Evolutionary conservation across 2,888 invertebrate species (phyloP).

Genomic region (Drosophila dives): DNA sequence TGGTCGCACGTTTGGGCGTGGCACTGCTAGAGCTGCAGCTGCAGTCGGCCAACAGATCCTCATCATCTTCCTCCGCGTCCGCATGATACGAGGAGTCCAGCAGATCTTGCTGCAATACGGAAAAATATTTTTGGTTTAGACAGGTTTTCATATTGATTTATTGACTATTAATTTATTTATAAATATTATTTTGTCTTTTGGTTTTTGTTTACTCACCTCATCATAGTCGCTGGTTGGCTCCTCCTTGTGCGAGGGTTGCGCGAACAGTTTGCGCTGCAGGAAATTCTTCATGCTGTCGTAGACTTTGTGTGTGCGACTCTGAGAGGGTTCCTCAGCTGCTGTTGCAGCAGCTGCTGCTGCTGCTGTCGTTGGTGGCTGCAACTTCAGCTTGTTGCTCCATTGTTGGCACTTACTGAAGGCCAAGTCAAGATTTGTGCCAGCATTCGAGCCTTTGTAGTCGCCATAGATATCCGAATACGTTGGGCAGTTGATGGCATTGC

Average conservation of each 20-base stretch:
- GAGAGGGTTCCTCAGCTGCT: conserved; percentile 30
- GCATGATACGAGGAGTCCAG: conserved; percentile 80
- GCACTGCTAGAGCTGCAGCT: conserved; percentile 55
- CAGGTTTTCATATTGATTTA: neutral
- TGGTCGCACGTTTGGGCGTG: conserved; percentile 52
- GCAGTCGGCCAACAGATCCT: conserved; percentile 61
- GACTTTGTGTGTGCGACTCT: conserved; percentile 80
- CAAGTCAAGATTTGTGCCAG: conserved; percentile 69
- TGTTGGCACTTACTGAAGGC: conserved; percentile 77
- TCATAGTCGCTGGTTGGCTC: conserved; percentile 78
- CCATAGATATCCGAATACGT: conserved; percentile 73
- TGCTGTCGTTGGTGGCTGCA: conserved; percentile 43
- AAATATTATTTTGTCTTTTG: neutral
- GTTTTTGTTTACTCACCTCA: conserved; percentile 64
- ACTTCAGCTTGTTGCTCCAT: conserved; percentile 78
- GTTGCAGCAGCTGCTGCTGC: conserved; percentile 20
- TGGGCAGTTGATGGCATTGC: conserved; percentile 75
- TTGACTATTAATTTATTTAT: conserved; percentile 4
- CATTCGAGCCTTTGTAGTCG: conserved; percentile 49
- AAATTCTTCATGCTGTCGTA: conserved; percentile 84
- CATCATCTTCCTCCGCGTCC: conserved; percentile 75
- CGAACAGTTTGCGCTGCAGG: conserved; percentile 81
- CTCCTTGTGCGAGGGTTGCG: conserved; percentile 63
- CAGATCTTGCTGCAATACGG: conserved; percentile 60
- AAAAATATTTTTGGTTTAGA: neutral